Evolutionary conservation across 1,140 invertebrate genomes (phyloP).

Genomic region (Drosophila ambigua): DNA sequence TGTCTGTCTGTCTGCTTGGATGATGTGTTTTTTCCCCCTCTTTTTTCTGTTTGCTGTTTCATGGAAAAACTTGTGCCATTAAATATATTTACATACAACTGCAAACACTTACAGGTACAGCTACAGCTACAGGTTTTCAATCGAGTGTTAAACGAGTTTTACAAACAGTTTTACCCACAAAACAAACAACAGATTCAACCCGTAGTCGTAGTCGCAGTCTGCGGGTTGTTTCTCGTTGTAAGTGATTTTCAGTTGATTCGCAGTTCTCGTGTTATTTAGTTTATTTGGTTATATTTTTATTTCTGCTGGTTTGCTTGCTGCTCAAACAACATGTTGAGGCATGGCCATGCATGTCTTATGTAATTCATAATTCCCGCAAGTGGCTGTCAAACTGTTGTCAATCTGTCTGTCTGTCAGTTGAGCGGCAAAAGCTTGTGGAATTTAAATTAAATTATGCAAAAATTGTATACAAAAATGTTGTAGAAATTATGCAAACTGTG

Average conservation of each 20-base stretch:
- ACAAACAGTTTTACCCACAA: slow-evolving; percentile 58
- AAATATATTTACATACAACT: slow-evolving; percentile 73
- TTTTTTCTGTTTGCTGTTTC: slow-evolving; percentile 19
- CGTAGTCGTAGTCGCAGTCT: slow-evolving; percentile 22
- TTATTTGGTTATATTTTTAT: background rate
- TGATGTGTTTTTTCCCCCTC: background rate
- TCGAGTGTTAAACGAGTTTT: slow-evolving; percentile 68
- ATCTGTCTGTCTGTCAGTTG: background rate
- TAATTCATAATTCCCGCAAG: slow-evolving; percentile 44
- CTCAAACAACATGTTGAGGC: slow-evolving; percentile 33
- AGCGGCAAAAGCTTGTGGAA: too few relatives aligned
- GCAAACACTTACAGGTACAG: slow-evolving; percentile 14
- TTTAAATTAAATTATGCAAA: too few relatives aligned
- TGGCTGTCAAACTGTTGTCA: slow-evolving; percentile 11
- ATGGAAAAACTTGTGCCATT: slow-evolving; percentile 78
- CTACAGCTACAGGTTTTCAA: slow-evolving; percentile 38
- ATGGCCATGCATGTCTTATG: slow-evolving; percentile 42
- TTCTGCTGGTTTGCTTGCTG: slow-evolving; percentile 12
- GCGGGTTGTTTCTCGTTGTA: slow-evolving; percentile 9
- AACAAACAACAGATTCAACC: slow-evolving; percentile 60
- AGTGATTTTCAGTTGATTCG: slow-evolving; percentile 48
- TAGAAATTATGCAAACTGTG: too few relatives aligned
- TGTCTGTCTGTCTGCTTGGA: slow-evolving; percentile 23
- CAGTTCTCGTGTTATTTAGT: slow-evolving; percentile 74
- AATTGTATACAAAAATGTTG: background rate